Evolutionary conservation across 2,888 invertebrate genomes (phyloP).

Genomic region (Phalera bucephala): DNA sequence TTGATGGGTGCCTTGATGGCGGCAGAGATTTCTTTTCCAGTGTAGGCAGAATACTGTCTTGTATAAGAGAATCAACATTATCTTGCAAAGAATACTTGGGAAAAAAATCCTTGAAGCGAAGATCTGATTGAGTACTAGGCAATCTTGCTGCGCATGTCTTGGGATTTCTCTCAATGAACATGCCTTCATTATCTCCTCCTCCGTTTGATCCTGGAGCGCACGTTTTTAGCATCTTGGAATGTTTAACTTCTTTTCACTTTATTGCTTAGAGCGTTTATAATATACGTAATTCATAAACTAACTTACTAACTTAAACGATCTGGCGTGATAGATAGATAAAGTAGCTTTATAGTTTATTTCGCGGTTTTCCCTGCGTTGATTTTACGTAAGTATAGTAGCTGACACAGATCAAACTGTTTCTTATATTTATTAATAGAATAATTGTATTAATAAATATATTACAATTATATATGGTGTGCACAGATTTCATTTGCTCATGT

Average conservation of each 20-base stretch:
- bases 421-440: too few relatives aligned
- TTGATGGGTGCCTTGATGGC: constrained; percentile 20
- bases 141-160: constrained; percentile 43
- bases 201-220: constrained; percentile 21
- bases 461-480: too few relatives aligned
- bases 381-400: too few relatives aligned
- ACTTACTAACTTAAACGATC: too few relatives aligned
- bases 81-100: constrained; percentile 40
- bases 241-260: not conserved
- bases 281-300: too few relatives aligned
- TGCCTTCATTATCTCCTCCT: constrained; percentile 47
- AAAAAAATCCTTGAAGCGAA: constrained; percentile 23
- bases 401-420: too few relatives aligned
- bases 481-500: too few relatives aligned
- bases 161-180: constrained; percentile 42
- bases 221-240: constrained; percentile 1
- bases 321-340: too few relatives aligned
- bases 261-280: too few relatives aligned
- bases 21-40: constrained; percentile 21
- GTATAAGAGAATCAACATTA: constrained; percentile 42
- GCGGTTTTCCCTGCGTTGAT: too few relatives aligned
- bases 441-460: too few relatives aligned
- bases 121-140: constrained; percentile 26
- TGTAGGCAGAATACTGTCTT: constrained; percentile 36
- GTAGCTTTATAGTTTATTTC: too few relatives aligned